phyloP scores from a whole-genome alignment of 2,797 vertebrate genomes.

The Nyctibius grandis region DNA sequence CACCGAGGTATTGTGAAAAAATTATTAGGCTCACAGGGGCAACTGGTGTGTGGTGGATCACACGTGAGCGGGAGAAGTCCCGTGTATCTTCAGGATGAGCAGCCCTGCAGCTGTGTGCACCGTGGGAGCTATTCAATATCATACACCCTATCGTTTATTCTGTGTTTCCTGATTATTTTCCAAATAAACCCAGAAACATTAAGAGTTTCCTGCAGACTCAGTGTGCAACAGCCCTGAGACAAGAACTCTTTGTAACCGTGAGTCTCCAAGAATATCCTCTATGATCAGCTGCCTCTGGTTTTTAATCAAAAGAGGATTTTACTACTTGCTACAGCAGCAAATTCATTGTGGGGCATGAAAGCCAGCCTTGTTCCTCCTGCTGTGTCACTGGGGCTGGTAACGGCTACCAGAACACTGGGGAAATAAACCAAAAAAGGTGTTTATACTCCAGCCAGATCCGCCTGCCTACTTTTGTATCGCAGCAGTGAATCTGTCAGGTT shows the following conservation, averaged over 20 bases:
- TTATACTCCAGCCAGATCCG: neutral
- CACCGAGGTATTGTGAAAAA: neutral
- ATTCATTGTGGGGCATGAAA: neutral
- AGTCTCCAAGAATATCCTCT: neutral
- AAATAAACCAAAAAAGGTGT: neutral
- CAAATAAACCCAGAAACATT: neutral
- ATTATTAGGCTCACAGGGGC: neutral
- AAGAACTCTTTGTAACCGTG: neutral
- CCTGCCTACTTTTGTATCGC: accelerated
- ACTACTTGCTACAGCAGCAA: neutral
- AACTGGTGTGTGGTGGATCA: accelerated
- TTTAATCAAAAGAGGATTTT: neutral
- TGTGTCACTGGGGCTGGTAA: neutral
- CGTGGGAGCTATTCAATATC: neutral
- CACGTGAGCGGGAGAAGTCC: accelerated
- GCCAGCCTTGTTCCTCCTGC: neutral
- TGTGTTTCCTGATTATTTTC: neutral
- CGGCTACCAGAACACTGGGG: neutral
- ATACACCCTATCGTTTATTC: neutral
- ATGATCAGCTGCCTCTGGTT: constrained; percentile 1
- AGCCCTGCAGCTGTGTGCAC: neutral
- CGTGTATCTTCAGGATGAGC: neutral
- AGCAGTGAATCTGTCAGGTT: accelerated
- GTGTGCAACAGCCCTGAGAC: neutral
- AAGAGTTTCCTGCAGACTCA: neutral